Base-by-base conservation (phyloP, 2,888 invertebrate genomes). In the Orthosia incerta region DNA sequence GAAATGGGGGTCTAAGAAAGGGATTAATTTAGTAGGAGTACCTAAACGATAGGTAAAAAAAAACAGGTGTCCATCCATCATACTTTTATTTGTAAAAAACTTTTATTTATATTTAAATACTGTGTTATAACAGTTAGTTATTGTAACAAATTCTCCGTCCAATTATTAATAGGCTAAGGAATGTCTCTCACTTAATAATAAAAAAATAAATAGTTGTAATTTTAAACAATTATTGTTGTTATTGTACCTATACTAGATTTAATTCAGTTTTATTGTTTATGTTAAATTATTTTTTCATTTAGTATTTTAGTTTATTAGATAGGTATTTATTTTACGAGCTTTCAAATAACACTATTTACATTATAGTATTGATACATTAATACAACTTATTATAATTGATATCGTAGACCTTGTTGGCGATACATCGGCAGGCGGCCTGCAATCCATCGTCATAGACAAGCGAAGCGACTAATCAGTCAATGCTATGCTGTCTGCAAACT, bases 61-160 rank as follows among this genome's bases (percentile, higher is more conserved):
- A 56, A 55, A 26, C 18, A 20, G 46, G 4, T 15, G 15, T 59
- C 3, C 3, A 13, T 78, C 73, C 0, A 53, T 72, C 77, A 74
- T 77, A 18, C 69, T 79, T 81, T 86, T 86, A 87, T 81, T 83
- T 74, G 82, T 87, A 86, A 78, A 85, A 87, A 86, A 80, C 66
- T 15, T 75, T 76, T 63, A 78, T 71, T 84, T 71, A 67, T 74
- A 66, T 82, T 69, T 74, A 74, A 69, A 85, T 68, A 80, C 63
- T 82, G 72, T 77, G 68, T 64, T 76, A 65, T 64, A 71, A 71
- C 74, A 84, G 69, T 83, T 64, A 68, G 62, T 79, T 73, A 74
- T 68, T 74, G 69, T 74, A 81, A 81, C 82, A 77, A 71, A 70
- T 53, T 80, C 60, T 82, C 74, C 67, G 68, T 85, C 78, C 79